Conservation (phyloP, 2,797 vertebrate genomes). For the Coracias cyanogaster region DNA sequence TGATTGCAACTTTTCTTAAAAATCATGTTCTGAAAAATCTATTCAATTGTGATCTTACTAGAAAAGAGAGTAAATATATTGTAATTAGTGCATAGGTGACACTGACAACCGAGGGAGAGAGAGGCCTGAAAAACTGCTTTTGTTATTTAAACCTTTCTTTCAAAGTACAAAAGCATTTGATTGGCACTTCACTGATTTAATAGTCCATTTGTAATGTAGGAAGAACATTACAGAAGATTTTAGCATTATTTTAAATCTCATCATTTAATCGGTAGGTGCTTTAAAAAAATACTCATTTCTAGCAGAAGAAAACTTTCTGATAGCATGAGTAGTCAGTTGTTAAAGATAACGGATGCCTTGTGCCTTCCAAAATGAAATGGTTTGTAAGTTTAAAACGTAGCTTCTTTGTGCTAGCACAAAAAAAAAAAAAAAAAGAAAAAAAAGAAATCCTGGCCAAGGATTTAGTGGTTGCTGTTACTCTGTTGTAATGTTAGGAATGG, state of each 20-base stretch:
- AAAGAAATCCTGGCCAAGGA: not conserved
- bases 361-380: slow-evolving; percentile 47
- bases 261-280: slow-evolving; percentile 77
- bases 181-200: slow-evolving; percentile 80
- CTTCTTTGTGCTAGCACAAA: not conserved
- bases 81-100: slow-evolving; percentile 78
- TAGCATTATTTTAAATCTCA: slow-evolving; percentile 79
- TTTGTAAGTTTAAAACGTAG: not conserved
- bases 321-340: slow-evolving; percentile 38
- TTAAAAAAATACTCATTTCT: slow-evolving; percentile 58
- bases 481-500: not conserved
- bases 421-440: not conserved
- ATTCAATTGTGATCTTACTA: slow-evolving; percentile 68
- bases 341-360: not conserved
- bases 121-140: slow-evolving; percentile 76
- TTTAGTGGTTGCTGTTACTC: not conserved
- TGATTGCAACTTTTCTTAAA: slow-evolving; percentile 70
- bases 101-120: slow-evolving; percentile 62
- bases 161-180: slow-evolving; percentile 78
- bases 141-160: slow-evolving; percentile 80
- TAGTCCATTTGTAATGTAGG: slow-evolving; percentile 80
- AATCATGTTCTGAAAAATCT: slow-evolving; percentile 64
- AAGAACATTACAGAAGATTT: slow-evolving; percentile 77
- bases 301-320: slow-evolving; percentile 60
- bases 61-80: slow-evolving; percentile 73